These are phyloP conservation scores for Tribolium castaneum DNA, from an alignment of 1,140 invertebrate species.

Conservation along the genomic window DNA sequence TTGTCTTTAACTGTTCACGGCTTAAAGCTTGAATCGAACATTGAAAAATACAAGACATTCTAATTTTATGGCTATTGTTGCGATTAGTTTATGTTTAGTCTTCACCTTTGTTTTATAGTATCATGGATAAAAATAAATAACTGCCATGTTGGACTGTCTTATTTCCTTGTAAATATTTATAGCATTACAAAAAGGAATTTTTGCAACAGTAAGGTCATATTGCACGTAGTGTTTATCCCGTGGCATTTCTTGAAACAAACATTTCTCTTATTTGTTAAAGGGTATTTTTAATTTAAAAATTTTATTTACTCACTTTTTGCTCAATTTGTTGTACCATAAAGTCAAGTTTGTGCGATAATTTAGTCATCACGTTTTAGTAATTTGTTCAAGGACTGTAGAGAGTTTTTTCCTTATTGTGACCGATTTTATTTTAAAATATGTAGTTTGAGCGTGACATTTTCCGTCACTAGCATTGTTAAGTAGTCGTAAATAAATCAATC, in stretches of 20 bases:
- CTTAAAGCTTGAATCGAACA: not conserved
- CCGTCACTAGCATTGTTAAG: not conserved
- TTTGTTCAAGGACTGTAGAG: too few species aligned
- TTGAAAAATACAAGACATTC: not conserved
- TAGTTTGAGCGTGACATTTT: not conserved
- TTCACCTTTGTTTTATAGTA: not conserved
- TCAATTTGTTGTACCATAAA: too few species aligned
- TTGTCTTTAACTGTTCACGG: not conserved
- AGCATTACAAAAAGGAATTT: not conserved
- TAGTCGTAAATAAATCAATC: conserved; percentile 3
- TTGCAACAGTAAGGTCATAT: not conserved
- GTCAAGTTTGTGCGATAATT: too few species aligned
- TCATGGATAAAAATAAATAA: not conserved
- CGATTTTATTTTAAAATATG: too few species aligned
- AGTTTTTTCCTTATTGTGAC: too few species aligned
- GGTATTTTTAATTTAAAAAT: too few species aligned
- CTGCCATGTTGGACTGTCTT: not conserved
- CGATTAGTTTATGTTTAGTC: not conserved
- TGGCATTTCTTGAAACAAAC: too few species aligned
- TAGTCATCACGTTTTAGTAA: too few species aligned
- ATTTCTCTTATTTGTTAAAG: too few species aligned
- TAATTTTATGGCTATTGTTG: not conserved
- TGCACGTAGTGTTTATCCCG: not conserved
- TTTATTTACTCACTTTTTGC: too few species aligned
- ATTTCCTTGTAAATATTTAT: not conserved